A percentile compares a stretch with the other conserved stretches of the same genome.
Evolutionary conservation across 2,888 invertebrate species (phyloP).

Genomic region (Phaonia tiefii): DNA sequence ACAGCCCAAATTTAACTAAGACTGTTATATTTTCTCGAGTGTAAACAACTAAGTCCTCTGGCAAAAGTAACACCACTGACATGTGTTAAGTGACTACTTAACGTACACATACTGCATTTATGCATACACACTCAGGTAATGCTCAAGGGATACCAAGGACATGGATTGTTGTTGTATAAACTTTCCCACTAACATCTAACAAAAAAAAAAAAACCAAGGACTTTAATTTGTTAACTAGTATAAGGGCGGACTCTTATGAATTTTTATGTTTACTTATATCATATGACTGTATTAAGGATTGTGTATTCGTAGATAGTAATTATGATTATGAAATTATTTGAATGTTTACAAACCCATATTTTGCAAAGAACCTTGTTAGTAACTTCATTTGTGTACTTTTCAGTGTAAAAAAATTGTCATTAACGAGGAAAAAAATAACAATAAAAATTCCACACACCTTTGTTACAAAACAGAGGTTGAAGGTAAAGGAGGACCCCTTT

Average conservation of each 20-base stretch:
- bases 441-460: too few species aligned
- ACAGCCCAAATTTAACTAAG: too few species aligned
- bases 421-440: too few species aligned
- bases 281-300: too few species aligned
- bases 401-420: too few species aligned
- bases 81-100: slow-evolving; percentile 52
- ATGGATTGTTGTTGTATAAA: neutral
- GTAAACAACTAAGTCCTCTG: neutral
- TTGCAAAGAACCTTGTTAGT: too few species aligned
- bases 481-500: too few species aligned
- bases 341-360: too few species aligned
- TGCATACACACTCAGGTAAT: neutral
- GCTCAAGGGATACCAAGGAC: neutral
- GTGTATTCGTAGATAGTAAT: neutral
- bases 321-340: slow-evolving; percentile 13
- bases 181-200: slow-evolving; percentile 13
- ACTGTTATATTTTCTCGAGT: neutral
- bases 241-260: too few species aligned
- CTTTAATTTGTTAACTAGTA: neutral
- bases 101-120: slow-evolving; percentile 21
- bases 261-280: too few species aligned
- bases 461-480: too few species aligned
- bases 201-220: slow-evolving; percentile 17
- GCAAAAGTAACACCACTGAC: slow-evolving; percentile 31
- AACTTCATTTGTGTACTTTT: neutral